These are phyloP conservation scores for Dipodomys ordii DNA, from an alignment of 2,113 vertebrate species.

Conservation along the genomic window DNA sequence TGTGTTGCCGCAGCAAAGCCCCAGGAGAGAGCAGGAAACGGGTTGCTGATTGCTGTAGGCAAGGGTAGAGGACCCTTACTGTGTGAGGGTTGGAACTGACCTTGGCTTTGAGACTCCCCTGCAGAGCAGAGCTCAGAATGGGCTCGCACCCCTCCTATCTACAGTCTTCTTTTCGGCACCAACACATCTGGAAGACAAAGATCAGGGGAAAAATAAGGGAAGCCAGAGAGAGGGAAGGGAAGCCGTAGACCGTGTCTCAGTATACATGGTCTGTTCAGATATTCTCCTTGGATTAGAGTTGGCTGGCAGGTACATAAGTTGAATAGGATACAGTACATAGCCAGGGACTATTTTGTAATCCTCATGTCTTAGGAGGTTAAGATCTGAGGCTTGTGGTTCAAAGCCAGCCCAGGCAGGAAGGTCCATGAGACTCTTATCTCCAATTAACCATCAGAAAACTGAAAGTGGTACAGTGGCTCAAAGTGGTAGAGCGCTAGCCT, in stretches of 20 bases:
- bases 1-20: not conserved
- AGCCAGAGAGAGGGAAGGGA: not conserved
- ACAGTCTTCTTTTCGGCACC: not conserved
- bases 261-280: not conserved
- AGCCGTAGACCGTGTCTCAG: rapidly evolving
- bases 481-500: too few species aligned
- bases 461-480: too few species aligned
- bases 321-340: not conserved
- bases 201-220: not conserved
- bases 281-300: not conserved
- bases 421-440: too few species aligned
- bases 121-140: not conserved
- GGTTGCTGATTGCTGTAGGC: rapidly evolving
- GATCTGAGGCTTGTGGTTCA: too few species aligned
- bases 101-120: not conserved
- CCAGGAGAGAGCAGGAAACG: not conserved
- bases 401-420: too few species aligned
- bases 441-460: too few species aligned
- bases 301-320: not conserved
- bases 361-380: too few species aligned
- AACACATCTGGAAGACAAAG: not conserved
- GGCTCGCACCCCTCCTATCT: not conserved
- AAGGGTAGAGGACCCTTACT: not conserved
- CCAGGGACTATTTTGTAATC: too few species aligned
- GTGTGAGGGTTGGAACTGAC: not conserved